Evolutionary conservation across 2,888 invertebrate genomes (phyloP), one percentile per base, ranked within the genome.

Genomic region (Scaptodrosophila latifasciaeformis): DNA sequence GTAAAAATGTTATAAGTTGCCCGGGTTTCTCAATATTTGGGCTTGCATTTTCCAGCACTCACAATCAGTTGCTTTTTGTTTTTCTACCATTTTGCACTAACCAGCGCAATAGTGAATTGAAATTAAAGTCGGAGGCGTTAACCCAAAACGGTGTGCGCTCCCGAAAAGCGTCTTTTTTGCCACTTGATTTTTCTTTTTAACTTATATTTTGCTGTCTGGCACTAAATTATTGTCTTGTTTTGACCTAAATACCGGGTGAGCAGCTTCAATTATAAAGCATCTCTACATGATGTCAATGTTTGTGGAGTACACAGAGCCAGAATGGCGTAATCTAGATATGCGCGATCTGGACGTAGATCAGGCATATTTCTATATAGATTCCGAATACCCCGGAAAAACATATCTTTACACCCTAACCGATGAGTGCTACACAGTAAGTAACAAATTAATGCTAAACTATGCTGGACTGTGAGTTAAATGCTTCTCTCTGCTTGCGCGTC

Each of bases 401-500:
- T 90, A 89, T 77, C 86, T 93, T 2, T 93, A 93, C 77, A 87
- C 89, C 17, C 89, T 92, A 0, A 91, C 92, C 13, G 89, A 91
- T 50, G 91, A 93, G 72, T 94, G 93, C 77, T 88, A 90, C 78
- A 87, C 89, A 85, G 93, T 93, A 85, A 88, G 89, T 31, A 49
- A 51, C 54, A 48, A 43, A 31, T 39, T 35, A 45, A 49, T 62
- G 35, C 43, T 44, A 50, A 54, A 44, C 18, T 15, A 56, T 24
- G 48, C 21, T 40, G n/a, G n/a, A 34, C 12, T 34, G 12, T 30
- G n/a, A 10, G 6, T 13, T 34, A 34, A 10, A 47, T 50, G 29
- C 17, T 49, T 52, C 56, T 37, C 59, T 39, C 17, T 21, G 19
- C n/a, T n/a, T n/a, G n/a, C n/a, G n/a, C n/a, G n/a, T n/a, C n/a